Percentiles rank a stretch among this genome's conserved stretches.
phyloP scores from a whole-genome alignment of 2,888 invertebrate species.

The Drosophila setosimentum region DNA sequence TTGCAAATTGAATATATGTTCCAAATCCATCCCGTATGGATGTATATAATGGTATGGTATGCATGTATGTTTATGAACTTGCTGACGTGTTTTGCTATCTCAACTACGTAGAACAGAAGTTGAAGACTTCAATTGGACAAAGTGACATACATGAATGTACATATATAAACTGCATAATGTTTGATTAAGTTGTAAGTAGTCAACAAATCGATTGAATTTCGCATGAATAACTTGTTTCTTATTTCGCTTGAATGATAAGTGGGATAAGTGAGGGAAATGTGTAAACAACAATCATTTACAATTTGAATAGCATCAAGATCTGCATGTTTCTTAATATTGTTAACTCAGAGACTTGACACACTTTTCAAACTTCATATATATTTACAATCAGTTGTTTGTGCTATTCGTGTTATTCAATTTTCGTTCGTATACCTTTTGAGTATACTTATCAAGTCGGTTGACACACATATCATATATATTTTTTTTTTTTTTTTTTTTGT shows the following conservation, averaged over 20 bases:
- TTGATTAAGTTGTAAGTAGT: background rate
- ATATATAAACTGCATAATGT: background rate
- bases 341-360: background rate
- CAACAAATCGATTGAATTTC: background rate
- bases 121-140: background rate
- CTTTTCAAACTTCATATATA: no score
- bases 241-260: background rate
- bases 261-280: background rate
- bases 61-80: slow-evolving; percentile 1
- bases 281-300: background rate
- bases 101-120: slow-evolving; percentile 37
- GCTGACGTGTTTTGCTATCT: slow-evolving; percentile 37
- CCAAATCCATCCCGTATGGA: background rate
- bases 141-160: background rate
- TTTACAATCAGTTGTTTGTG: no score
- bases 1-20: slow-evolving; percentile 32
- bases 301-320: background rate
- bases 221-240: background rate
- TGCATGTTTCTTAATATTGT: background rate
- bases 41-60: background rate
- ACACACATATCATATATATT: background rate
- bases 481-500: no score
- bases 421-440: background rate
- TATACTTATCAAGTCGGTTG: background rate
- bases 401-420: background rate